phyloP scores from a whole-genome alignment of 2,888 invertebrate genomes.

The Andrena minutula region DNA sequence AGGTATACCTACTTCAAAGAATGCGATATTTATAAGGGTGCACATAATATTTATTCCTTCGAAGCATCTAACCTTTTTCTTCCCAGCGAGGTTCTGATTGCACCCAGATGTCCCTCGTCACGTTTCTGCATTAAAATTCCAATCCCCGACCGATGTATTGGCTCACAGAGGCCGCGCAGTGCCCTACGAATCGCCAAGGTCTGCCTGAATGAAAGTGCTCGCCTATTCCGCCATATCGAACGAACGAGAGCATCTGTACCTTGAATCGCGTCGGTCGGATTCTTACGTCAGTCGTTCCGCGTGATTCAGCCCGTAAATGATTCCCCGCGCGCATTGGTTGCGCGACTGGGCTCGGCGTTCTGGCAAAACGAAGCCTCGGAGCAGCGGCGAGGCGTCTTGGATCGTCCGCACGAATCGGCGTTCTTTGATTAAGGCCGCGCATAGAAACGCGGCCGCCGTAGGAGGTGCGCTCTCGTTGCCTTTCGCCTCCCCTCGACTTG shows the following conservation, averaged over 20 bases:
- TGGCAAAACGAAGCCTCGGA: conserved; percentile 36
- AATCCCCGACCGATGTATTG: not conserved
- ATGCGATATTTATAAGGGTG: too few species aligned
- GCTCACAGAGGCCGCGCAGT: not conserved
- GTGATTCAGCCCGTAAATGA: conserved; percentile 42
- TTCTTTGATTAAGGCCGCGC: conserved; percentile 65
- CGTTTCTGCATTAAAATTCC: conserved; percentile 5
- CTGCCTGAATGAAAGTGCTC: not conserved
- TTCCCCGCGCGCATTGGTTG: conserved; percentile 35
- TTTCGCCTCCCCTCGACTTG: conserved; percentile 49
- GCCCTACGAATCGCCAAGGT: not conserved
- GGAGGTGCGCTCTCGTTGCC: conserved; percentile 53
- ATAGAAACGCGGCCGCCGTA: conserved; percentile 58
- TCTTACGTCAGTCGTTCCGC: conserved; percentile 37
- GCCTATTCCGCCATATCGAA: not conserved
- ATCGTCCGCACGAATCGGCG: conserved; percentile 56
- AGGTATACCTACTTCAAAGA: too few species aligned
- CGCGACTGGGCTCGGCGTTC: conserved; percentile 52
- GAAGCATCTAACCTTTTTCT: not conserved
- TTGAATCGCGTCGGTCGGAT: conserved; percentile 4
- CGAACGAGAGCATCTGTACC: conserved; percentile 25
- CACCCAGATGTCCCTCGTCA: not conserved
- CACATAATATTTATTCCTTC: too few species aligned
- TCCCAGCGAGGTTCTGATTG: not conserved
- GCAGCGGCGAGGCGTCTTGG: conserved; percentile 42